These are phyloP conservation scores for Darevskia mixta DNA, from an alignment of 2,797 vertebrate genomes.

Conservation along the genomic window DNA sequence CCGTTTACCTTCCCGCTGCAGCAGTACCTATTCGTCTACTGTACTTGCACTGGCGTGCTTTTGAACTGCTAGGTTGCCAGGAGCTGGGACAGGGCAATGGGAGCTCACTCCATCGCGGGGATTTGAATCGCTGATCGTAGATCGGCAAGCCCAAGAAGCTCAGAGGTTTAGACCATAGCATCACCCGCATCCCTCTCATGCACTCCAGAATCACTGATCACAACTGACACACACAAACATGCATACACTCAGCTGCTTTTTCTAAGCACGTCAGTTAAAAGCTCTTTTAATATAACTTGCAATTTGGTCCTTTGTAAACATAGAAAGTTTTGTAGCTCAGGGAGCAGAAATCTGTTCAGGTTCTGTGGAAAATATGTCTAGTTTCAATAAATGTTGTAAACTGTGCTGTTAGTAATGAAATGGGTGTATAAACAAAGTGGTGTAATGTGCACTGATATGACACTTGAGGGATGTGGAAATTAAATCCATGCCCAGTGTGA, in stretches of 20 bases:
- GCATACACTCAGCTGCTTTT: too few species aligned
- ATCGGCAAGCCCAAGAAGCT: too few species aligned
- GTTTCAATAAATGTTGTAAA: slow-evolving; percentile 23
- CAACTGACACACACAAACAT: neutral
- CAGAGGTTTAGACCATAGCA: too few species aligned
- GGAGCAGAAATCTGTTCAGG: neutral
- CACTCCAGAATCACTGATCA: neutral
- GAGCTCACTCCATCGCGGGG: too few species aligned
- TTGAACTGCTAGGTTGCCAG: too few species aligned
- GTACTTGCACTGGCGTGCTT: too few species aligned
- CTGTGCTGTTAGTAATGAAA: neutral
- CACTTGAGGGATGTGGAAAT: neutral
- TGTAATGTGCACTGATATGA: slow-evolving; percentile 17
- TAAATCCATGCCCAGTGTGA: slow-evolving; percentile 38
- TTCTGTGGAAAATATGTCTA: neutral
- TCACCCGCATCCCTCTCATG: too few species aligned
- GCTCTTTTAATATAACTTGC: neutral
- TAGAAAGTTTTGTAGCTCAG: accelerated
- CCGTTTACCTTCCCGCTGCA: too few species aligned
- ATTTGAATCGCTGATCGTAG: too few species aligned
- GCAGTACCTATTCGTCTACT: too few species aligned
- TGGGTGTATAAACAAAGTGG: slow-evolving; percentile 24
- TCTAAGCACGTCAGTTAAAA: neutral
- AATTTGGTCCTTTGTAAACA: neutral
- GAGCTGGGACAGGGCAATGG: too few species aligned